Conservation (phyloP, 53 echinoderm and acorn worm species). For the Patiria pectinifera region DNA sequence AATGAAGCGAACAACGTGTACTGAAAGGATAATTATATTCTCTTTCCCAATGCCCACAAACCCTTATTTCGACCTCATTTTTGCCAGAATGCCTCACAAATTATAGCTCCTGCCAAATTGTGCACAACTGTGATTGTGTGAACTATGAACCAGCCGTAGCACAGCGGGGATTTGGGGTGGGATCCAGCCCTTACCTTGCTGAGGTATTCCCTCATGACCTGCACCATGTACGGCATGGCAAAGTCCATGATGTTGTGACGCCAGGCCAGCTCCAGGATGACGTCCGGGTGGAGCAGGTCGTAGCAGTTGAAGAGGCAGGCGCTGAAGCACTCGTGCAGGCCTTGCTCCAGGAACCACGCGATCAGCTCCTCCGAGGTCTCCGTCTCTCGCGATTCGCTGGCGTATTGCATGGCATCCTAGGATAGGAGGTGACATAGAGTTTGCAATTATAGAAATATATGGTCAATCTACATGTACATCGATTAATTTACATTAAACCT, state of each 20-base stretch:
- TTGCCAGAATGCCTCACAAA: too few species aligned
- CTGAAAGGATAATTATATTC: too few species aligned
- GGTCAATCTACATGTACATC: too few species aligned
- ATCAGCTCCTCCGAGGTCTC: constrained; percentile 96
- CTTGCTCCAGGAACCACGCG: constrained; percentile 96
- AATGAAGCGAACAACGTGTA: too few species aligned
- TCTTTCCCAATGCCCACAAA: too few species aligned
- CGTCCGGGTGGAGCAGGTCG: constrained; percentile 96
- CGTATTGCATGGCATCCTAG: constrained; percentile 99
- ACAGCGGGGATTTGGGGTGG: not conserved
- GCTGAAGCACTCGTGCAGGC: constrained; percentile 94
- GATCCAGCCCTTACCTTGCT: constrained; percentile 72
- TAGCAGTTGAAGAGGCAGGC: constrained; percentile 99
- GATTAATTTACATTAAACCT: too few species aligned
- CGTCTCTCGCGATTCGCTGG: constrained; percentile 91
- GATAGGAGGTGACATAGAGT: not conserved
- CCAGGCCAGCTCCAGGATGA: constrained; percentile 94
- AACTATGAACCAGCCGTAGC: too few species aligned
- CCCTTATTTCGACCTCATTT: too few species aligned
- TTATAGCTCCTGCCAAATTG: too few species aligned
- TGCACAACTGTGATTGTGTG: too few species aligned
- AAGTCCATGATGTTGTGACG: constrained; percentile 99
- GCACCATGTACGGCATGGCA: constrained; percentile 99
- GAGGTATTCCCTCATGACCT: constrained; percentile 97
- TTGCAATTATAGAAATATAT: too few species aligned